phyloP scores from a whole-genome alignment of 2,888 invertebrate genomes.

The Carabus problematicus region DNA sequence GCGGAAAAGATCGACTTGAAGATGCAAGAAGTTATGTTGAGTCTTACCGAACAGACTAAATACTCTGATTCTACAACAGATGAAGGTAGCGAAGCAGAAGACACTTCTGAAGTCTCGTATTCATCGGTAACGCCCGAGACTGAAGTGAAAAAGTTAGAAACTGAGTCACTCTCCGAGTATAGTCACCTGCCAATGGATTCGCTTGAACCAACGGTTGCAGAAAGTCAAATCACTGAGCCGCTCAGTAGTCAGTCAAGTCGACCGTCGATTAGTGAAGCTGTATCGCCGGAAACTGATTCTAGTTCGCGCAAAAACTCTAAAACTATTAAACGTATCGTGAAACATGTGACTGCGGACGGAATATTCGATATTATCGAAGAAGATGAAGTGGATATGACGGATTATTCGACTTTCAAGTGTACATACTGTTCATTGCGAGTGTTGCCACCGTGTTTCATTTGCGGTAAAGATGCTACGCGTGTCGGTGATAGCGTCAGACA shows the following conservation, averaged over 20 bases:
- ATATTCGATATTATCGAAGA: conserved; percentile 28
- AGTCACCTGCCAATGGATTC: not conserved
- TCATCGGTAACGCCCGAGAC: not conserved
- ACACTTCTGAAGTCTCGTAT: conserved; percentile 46
- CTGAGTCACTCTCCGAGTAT: not conserved
- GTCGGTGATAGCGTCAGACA: conserved; percentile 60
- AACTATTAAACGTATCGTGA: conserved; percentile 37
- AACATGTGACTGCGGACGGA: conserved; percentile 52
- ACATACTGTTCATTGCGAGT: conserved; percentile 67
- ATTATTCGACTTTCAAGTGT: conserved; percentile 62
- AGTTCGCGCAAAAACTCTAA: not conserved
- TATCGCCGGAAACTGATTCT: conserved; percentile 14
- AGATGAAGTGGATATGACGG: conserved; percentile 5
- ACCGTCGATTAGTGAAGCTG: no score
- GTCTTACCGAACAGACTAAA: conserved; percentile 58
- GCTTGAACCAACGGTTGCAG: not conserved
- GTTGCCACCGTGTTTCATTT: conserved; percentile 72
- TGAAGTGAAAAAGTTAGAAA: not conserved
- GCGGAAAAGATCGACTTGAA: conserved; percentile 61
- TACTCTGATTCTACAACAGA: conserved; percentile 56
- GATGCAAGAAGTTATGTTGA: conserved; percentile 64
- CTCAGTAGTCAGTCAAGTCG: not conserved
- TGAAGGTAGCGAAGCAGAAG: conserved; percentile 54
- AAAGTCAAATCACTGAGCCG: conserved; percentile 1
- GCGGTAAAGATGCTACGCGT: conserved; percentile 59